Evolutionary conservation across 2,888 invertebrate species (phyloP), one percentile per base, ranked within the genome.

Genomic region (Dexiosoma caninum): DNA sequence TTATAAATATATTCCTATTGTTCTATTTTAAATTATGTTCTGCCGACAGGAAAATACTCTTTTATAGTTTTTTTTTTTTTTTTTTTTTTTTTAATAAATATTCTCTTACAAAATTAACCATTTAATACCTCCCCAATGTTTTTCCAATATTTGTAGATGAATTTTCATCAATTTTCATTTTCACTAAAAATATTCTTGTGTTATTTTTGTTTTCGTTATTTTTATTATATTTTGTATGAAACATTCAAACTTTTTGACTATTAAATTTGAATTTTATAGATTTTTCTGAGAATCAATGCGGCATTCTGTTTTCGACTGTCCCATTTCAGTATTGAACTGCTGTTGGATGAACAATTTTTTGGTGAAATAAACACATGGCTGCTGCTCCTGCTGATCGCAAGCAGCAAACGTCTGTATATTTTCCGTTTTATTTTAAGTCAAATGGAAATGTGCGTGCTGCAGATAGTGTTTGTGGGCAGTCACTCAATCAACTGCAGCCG

Each of bases 71-170:
- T 14, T 46, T n/a, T 49, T 7, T 70, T 77, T 77, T 42, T 64
- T 70, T 2, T 62, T 23, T 5, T 70, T 14, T 46, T 57, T 66
- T 42, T 35, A n/a, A 27, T 51, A 67, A 76, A 81, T 66, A 76
- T 55, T 71, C 19, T 53, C 55, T 16, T 32, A 75, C 46, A 49
- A 49, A 76, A 60, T 62, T 76, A n/a, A 27, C 37, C 59, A 64
- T 72, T 81, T 81, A 77, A 77, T 77, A 64, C 74, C 64, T 77
- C 64, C 72, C 77, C 67, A 64, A 76, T 66, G 66, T 64, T 67
- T 76, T 80, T 80, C 60, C 75, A 79, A 70, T 74, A 23, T 27
- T 51, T 21, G 32, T 30, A 49, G 19, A 19, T 16, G 37, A 10
- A 27, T 53, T 42, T 72, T 16, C 71, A 42, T 62, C 4, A 53